phyloP scores from a whole-genome alignment of 2,888 invertebrate species.

The Andrena trimmerana region DNA sequence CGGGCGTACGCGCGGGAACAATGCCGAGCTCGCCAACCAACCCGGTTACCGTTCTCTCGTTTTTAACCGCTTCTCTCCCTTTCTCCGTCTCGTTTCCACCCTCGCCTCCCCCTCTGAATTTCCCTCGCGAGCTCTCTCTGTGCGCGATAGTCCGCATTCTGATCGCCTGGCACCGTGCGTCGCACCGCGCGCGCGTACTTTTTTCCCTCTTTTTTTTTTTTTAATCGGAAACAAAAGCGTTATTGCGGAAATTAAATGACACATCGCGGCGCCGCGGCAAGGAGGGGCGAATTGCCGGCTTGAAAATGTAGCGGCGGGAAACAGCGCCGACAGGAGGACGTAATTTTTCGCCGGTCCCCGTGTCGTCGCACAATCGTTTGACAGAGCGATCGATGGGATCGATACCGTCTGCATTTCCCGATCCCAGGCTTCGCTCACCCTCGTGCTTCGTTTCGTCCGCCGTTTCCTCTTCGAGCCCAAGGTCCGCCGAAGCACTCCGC shows the following conservation, averaged over 20 bases:
- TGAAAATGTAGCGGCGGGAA: constrained; percentile 60
- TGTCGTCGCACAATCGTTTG: constrained; percentile 8
- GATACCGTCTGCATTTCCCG: constrained; percentile 13
- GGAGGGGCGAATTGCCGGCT: constrained; percentile 70
- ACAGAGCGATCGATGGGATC: constrained; percentile 31
- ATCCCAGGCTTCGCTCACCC: neutral
- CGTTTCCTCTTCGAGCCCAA: neutral
- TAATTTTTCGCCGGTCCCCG: constrained; percentile 48
- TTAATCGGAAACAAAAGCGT: constrained; percentile 81
- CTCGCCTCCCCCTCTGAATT: constrained; percentile 52
- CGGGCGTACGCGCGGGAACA: constrained; percentile 76
- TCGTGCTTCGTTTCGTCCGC: neutral
- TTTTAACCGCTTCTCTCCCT: constrained; percentile 58
- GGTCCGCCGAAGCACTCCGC: neutral
- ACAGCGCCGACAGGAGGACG: constrained; percentile 43
- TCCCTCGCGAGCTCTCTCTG: constrained; percentile 39
- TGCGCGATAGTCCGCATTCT: constrained; percentile 50
- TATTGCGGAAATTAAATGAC: constrained; percentile 83
- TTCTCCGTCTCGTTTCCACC: constrained; percentile 10
- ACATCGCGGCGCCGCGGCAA: constrained; percentile 64
- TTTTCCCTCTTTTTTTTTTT: constrained; percentile 43
- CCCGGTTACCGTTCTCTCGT: constrained; percentile 59
- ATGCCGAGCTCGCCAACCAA: constrained; percentile 74
- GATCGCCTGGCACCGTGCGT: constrained; percentile 54
- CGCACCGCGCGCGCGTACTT: neutral